Conservation (phyloP, 2,113 vertebrate genomes). For the Tonatia bakeri region DNA sequence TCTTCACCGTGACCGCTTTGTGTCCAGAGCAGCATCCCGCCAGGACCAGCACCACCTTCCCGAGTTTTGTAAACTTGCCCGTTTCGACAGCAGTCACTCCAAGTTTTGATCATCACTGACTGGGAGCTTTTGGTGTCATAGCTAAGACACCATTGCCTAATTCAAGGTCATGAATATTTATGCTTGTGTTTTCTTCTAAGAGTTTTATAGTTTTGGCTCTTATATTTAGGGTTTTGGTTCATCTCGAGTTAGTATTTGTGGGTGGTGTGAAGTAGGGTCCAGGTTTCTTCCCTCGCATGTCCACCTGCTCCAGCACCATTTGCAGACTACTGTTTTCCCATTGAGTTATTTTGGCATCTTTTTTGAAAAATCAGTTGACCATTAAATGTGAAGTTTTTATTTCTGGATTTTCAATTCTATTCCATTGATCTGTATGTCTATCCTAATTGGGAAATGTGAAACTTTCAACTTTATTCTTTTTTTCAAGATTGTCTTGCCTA, state of each 20-base stretch:
- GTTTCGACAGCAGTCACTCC: too few species aligned
- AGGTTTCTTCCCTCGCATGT: neutral
- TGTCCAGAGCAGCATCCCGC: too few species aligned
- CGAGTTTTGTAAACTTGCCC: too few species aligned
- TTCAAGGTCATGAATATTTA: neutral
- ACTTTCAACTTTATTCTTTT: neutral
- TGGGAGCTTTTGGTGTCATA: neutral
- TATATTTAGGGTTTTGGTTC: neutral
- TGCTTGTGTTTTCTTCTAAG: neutral
- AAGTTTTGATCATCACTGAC: neutral
- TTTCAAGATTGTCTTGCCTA: neutral
- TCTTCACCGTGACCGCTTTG: too few species aligned
- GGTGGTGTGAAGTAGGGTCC: neutral
- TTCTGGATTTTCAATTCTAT: neutral
- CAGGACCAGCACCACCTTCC: too few species aligned
- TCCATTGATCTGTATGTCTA: neutral
- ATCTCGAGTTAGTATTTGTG: conserved; percentile 17
- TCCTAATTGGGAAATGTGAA: neutral
- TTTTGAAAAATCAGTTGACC: neutral
- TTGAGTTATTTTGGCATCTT: neutral
- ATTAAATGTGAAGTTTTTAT: neutral
- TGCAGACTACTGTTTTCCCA: neutral
- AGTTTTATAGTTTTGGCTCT: neutral
- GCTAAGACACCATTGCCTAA: neutral
- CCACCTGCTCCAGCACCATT: neutral